Conservation (phyloP, 2,113 vertebrate genomes). For the Oxygymnocypris stewartii region DNA sequence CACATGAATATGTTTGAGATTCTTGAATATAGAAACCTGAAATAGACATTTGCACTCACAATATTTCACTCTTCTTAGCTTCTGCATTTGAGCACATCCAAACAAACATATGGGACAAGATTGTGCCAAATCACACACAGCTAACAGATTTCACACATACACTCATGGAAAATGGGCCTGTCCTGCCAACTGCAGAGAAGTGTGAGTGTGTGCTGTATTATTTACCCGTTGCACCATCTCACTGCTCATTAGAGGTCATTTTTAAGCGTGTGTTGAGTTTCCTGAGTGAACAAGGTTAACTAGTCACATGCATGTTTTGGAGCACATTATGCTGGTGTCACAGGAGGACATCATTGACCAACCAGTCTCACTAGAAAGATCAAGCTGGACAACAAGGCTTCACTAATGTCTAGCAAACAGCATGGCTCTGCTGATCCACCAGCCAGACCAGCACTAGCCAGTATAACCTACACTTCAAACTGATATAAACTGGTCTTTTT, state of each 20-base stretch:
- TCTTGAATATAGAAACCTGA: not conserved
- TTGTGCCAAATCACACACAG: slow-evolving; percentile 5
- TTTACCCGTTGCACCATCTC: not conserved
- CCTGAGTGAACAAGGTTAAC: not conserved
- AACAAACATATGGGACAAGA: not conserved
- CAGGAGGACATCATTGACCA: not conserved
- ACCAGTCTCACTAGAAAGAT: not conserved
- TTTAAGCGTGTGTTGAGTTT: not conserved
- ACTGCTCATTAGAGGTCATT: slow-evolving; percentile 16
- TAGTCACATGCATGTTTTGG: too few relatives aligned
- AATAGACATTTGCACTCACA: not conserved
- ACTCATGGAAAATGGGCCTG: slow-evolving; percentile 26
- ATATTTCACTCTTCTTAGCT: not conserved
- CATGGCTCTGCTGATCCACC: not conserved
- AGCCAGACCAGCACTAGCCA: not conserved
- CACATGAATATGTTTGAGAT: not conserved
- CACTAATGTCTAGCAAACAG: not conserved
- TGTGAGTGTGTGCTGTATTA: not conserved
- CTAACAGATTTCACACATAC: not conserved
- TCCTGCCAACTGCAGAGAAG: slow-evolving; percentile 21
- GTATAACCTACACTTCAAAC: not conserved
- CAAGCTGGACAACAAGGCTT: not conserved
- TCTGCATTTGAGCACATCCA: slow-evolving; percentile 5
- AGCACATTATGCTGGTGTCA: not conserved
- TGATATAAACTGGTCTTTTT: not conserved